phyloP scores from a whole-genome alignment of 2,888 invertebrate genomes.

The Clepsis dumicolana region DNA sequence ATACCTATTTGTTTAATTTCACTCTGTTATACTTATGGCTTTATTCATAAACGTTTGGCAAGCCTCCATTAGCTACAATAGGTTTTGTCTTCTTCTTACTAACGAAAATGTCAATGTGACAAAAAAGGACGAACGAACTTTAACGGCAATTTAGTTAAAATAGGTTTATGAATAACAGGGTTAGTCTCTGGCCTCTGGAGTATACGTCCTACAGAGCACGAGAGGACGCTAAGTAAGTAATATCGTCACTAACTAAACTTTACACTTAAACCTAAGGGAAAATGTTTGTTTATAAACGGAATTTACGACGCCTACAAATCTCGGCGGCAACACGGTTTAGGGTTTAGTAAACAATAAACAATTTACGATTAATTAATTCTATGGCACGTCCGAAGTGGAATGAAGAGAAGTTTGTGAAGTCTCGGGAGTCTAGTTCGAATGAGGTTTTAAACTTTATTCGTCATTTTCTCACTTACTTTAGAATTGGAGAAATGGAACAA shows the following conservation, averaged over 20 bases:
- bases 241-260: background rate
- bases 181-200: too few relatives aligned
- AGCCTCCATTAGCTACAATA: too few relatives aligned
- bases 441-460: background rate
- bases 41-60: too few relatives aligned
- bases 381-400: constrained; percentile 13
- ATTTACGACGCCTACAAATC: constrained; percentile 14
- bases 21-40: too few relatives aligned
- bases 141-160: too few relatives aligned
- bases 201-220: too few relatives aligned
- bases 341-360: constrained; percentile 31
- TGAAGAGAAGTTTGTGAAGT: background rate
- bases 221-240: background rate
- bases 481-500: background rate
- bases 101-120: too few relatives aligned
- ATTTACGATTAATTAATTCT: constrained; percentile 31
- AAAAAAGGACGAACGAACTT: too few relatives aligned
- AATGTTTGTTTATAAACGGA: constrained; percentile 7
- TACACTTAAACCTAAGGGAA: background rate
- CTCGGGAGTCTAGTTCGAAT: background rate
- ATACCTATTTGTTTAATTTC: too few relatives aligned
- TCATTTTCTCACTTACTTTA: background rate
- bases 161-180: too few relatives aligned
- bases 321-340: constrained; percentile 1
- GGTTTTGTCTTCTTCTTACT: too few relatives aligned